Evolutionary conservation across 2,113 vertebrate species (phyloP), one percentile per base, ranked within the genome.

Genomic region (Megaceryle maxima): DNA sequence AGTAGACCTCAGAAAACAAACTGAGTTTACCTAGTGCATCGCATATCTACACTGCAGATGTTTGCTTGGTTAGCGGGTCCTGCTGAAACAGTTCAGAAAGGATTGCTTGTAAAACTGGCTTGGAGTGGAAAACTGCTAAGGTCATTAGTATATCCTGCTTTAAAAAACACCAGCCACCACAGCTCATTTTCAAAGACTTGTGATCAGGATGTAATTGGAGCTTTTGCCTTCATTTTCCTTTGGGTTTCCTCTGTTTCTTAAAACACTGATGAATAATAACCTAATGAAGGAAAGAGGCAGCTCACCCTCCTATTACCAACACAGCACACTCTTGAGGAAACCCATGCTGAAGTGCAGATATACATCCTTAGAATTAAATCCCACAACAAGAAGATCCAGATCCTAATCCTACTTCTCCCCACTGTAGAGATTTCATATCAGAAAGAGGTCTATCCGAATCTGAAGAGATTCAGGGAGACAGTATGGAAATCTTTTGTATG

Each of bases 31-130:
- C 41, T 70, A 86, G 62, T 5, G 17, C 26, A 4, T 53, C 2
- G 0, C 28, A 37, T 64, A 59, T 28, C 67, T 16, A 73, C 35
- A 6, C 46, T 69, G 59, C 93, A 96, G 93, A 85, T 83, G 75
- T 81, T 46, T 66, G 70, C 85, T 74, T 67, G 63, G 82, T 63
- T 80, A 95, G 78, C 84, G 66, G 57, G 70, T 57, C 81, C 59
- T 88, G 85, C 82, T 90, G 92, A 90, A 95, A 73, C 59, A 77
- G 64, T 73, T 80, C 72, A 31, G 17, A 83, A 85, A 77, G 41
- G 16, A n/a, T 14, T 83, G 63, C 63, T 66, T 62, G 63, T 13
- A 83, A 93, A 88, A 66, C 46, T 56, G 53, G 11, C 35, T 63
- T 19, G 10, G 55, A 55, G 41, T 76, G 64, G 63, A 51, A 83